Conservation (phyloP, 2,888 invertebrate genomes). For the Dorcus parallelipipedus region DNA sequence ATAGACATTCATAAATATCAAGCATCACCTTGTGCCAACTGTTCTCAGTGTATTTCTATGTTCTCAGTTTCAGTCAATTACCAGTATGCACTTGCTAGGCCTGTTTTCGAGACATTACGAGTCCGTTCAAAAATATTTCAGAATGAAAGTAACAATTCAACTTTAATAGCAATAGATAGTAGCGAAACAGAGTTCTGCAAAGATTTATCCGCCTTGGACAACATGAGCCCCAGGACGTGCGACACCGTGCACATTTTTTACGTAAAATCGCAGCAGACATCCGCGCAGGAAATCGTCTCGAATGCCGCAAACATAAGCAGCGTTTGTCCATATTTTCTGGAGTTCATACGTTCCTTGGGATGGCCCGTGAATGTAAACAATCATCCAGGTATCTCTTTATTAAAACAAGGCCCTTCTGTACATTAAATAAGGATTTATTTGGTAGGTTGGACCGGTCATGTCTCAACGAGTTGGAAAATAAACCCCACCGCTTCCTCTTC, state of each 20-base stretch:
- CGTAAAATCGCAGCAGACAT: slow-evolving; percentile 80
- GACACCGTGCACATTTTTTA: slow-evolving; percentile 95
- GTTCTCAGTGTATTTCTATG: no score
- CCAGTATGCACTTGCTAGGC: not conserved
- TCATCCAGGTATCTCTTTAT: slow-evolving; percentile 66
- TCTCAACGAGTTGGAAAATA: slow-evolving; percentile 75
- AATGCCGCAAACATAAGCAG: slow-evolving; percentile 59
- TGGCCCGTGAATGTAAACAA: slow-evolving; percentile 80
- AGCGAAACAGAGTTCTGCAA: slow-evolving; percentile 66
- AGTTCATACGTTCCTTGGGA: slow-evolving; percentile 72
- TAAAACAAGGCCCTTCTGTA: no score
- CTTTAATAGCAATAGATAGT: slow-evolving; percentile 71
- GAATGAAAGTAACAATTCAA: slow-evolving; percentile 32
- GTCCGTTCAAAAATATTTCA: not conserved
- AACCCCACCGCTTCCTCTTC: slow-evolving; percentile 23
- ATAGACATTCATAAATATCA: no score
- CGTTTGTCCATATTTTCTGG: slow-evolving; percentile 54
- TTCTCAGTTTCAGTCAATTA: not conserved
- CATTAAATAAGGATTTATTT: not conserved
- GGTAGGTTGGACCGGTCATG: slow-evolving; percentile 81
- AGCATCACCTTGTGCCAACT: no score
- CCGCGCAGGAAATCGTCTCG: slow-evolving; percentile 73
- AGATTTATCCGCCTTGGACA: slow-evolving; percentile 81
- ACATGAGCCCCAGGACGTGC: slow-evolving; percentile 79
- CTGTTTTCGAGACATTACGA: not conserved